Evolutionary conservation across 1,140 invertebrate species (phyloP).

Genomic region (Acyrthosiphon pisum): DNA sequence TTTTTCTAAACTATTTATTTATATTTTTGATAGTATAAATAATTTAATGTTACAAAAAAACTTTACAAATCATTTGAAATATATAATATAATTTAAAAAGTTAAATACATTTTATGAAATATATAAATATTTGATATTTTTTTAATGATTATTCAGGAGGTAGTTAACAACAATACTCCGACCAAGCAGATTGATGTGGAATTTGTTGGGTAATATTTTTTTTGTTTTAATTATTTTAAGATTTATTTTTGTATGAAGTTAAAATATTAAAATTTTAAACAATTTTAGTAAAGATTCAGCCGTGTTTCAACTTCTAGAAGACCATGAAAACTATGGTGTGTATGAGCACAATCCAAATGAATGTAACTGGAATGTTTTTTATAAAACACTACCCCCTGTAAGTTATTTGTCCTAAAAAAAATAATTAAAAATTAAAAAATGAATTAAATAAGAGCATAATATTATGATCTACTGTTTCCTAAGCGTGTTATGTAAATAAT

Average conservation of each 20-base stretch:
- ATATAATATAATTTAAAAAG: too few relatives aligned
- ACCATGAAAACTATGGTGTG: neutral
- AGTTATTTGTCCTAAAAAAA: neutral
- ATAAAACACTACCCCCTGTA: neutral
- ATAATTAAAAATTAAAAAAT: neutral
- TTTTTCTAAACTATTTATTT: too few relatives aligned
- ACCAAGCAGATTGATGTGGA: neutral
- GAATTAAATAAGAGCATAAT: too few relatives aligned
- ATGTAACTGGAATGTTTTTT: constrained; percentile 23
- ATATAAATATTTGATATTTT: neutral
- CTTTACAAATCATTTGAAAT: too few relatives aligned
- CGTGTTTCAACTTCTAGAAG: neutral
- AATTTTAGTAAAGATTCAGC: neutral
- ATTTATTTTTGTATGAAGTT: neutral
- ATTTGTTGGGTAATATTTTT: neutral
- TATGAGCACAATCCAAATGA: constrained; percentile 11
- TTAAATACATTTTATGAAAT: neutral
- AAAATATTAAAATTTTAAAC: neutral
- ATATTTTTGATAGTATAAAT: too few relatives aligned
- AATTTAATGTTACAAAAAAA: too few relatives aligned
- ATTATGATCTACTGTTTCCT: neutral
- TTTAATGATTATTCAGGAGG: neutral
- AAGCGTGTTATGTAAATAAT: neutral
- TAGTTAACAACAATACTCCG: neutral
- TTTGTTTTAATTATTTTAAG: neutral